Percentiles rank a stretch among this genome's conserved stretches.
phyloP scores from a whole-genome alignment of 2,797 vertebrate species.

The Lacerta viridis region DNA sequence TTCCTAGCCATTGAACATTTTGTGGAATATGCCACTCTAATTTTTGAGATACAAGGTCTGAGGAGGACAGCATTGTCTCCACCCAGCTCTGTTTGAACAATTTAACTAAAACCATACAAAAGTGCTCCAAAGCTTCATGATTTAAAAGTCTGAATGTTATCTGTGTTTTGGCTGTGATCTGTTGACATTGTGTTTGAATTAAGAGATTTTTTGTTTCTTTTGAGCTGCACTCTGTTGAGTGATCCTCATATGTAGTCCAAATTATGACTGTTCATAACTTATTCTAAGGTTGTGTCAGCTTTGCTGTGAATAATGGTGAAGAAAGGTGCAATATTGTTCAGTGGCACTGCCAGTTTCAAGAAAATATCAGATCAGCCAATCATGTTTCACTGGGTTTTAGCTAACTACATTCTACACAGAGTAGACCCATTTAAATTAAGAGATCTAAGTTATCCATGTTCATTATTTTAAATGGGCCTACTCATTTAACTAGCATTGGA shows the following conservation, averaged over 20 bases:
- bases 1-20: slow-evolving; percentile 16
- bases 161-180: slow-evolving; percentile 13
- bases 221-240: not conserved
- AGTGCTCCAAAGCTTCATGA: not conserved
- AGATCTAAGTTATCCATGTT: no score
- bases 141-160: slow-evolving; percentile 21
- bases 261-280: slow-evolving; percentile 1
- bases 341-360: not conserved
- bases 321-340: slow-evolving; percentile 24
- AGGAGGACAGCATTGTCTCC: slow-evolving; percentile 30
- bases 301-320: slow-evolving; percentile 46
- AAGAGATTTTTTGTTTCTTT: slow-evolving; percentile 13
- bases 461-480: no score
- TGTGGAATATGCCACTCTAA: not conserved
- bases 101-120: slow-evolving; percentile 10
- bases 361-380: not conserved
- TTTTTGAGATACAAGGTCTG: slow-evolving; percentile 25
- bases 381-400: no score
- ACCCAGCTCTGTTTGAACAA: slow-evolving; percentile 9
- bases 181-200: slow-evolving; percentile 9
- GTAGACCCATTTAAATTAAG: no score
- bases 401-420: no score
- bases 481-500: no score
- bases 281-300: slow-evolving; percentile 32
- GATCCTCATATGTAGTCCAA: slow-evolving; percentile 1